These are phyloP conservation scores for Cephalotes varians DNA, from an alignment of 2,888 invertebrate genomes.

Conservation along the genomic window DNA sequence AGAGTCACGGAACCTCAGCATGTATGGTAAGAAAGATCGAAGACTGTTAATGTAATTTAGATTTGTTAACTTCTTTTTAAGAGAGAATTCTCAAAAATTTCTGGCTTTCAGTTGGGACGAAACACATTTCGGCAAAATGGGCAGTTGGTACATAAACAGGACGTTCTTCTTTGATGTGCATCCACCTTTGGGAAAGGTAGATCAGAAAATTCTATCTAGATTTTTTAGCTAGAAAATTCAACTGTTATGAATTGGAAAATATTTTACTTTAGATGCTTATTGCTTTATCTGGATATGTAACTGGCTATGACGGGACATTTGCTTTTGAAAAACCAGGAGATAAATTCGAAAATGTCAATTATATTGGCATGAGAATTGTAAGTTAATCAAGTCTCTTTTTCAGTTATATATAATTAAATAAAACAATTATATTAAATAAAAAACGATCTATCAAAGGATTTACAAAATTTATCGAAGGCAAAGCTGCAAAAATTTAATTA, in stretches of 20 bases:
- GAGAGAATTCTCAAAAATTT: constrained; percentile 37
- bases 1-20: constrained; percentile 97
- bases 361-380: constrained; percentile 97
- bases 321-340: constrained; percentile 98
- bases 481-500: constrained; percentile 8
- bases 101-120: constrained; percentile 94
- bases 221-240: not conserved
- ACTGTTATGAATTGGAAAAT: constrained; percentile 25
- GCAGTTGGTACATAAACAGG: constrained; percentile 98
- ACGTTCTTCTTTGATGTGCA: constrained; percentile 99
- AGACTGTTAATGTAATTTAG: not conserved
- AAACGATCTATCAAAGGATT: not conserved
- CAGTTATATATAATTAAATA: not conserved
- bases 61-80: constrained; percentile 17
- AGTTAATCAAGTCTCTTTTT: constrained; percentile 82
- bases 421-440: not conserved
- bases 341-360: constrained; percentile 95
- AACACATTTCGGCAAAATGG: constrained; percentile 99
- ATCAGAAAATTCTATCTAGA: constrained; percentile 7
- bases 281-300: constrained; percentile 95
- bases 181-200: constrained; percentile 98
- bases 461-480: not conserved
- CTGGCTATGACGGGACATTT: constrained; percentile 97
- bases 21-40: constrained; percentile 91
- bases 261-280: constrained; percentile 93